Conservation (phyloP, 2,797 vertebrate genomes). For the Leptoclinus maculatus region DNA sequence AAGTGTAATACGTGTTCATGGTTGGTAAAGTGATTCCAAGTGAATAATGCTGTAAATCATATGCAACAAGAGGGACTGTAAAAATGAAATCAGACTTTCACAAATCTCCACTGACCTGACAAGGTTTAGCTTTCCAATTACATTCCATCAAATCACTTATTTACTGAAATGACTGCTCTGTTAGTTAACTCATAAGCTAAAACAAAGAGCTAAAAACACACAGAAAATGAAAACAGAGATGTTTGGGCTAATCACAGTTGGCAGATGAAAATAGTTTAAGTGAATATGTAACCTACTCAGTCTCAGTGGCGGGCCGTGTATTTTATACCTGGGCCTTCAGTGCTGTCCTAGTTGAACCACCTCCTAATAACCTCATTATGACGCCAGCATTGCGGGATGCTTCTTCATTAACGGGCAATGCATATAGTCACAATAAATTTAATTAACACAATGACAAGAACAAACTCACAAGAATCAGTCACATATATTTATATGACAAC, state of each 20-base stretch:
- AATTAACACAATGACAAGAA: too few species aligned
- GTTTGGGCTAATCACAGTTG: neutral
- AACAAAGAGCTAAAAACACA: neutral
- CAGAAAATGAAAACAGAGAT: neutral
- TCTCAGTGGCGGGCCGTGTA: neutral
- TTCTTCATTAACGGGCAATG: too few species aligned
- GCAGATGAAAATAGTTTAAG: neutral
- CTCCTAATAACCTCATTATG: too few species aligned
- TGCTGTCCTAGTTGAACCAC: too few species aligned
- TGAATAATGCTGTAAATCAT: constrained; percentile 15
- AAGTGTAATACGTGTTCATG: neutral
- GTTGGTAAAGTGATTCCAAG: neutral
- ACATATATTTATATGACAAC: too few species aligned
- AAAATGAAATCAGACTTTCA: constrained; percentile 17
- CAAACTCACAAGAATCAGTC: too few species aligned
- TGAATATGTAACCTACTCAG: neutral
- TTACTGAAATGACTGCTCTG: neutral
- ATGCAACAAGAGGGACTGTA: neutral
- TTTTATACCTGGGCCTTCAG: too few species aligned
- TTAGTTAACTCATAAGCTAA: neutral
- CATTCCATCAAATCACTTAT: neutral
- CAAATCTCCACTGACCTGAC: neutral
- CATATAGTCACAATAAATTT: too few species aligned
- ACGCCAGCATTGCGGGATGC: too few species aligned
- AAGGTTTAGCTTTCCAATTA: neutral